Evolutionary conservation across 64 coral and sea anemone genomes (phyloP).

Genomic region (Pachyseris speciosa): DNA sequence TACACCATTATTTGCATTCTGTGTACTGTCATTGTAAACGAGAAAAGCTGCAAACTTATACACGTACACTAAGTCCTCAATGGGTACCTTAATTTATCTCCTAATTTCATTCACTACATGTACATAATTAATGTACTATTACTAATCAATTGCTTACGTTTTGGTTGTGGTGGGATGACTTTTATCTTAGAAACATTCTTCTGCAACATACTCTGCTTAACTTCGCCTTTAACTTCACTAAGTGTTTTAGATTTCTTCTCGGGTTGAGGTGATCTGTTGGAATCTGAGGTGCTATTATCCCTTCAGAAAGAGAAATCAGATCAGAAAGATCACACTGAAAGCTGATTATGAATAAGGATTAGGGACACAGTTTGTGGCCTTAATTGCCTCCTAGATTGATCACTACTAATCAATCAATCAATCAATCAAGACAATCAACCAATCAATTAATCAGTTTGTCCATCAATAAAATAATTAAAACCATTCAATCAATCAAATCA

Average conservation of each 20-base stretch:
- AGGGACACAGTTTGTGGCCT: background rate
- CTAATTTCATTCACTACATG: background rate
- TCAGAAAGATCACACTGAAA: background rate
- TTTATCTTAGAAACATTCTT: conserved; percentile 72
- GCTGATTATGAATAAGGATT: background rate
- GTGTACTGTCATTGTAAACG: too few species aligned
- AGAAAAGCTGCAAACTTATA: too few species aligned
- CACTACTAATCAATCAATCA: too few species aligned
- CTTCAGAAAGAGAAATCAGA: background rate
- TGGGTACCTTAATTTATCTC: too few species aligned
- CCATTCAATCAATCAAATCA: too few species aligned
- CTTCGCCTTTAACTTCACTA: conserved; percentile 69
- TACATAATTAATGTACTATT: too few species aligned
- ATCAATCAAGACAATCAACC: too few species aligned
- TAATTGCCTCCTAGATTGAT: too few species aligned
- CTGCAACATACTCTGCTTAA: conserved; percentile 42
- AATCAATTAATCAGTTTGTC: too few species aligned
- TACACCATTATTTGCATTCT: too few species aligned
- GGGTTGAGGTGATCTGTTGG: conserved; percentile 62
- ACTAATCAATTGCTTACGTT: conserved; percentile 71
- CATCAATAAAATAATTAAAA: too few species aligned
- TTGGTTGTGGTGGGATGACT: conserved; percentile 74
- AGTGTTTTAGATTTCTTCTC: conserved; percentile 81
- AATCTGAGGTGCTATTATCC: conserved; percentile 46
- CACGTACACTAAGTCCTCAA: too few species aligned